Percentiles rank a stretch among this genome's conserved stretches.
These are phyloP conservation scores for Heliconius erato DNA, from an alignment of 2,888 invertebrate species.

Conservation along the genomic window DNA sequence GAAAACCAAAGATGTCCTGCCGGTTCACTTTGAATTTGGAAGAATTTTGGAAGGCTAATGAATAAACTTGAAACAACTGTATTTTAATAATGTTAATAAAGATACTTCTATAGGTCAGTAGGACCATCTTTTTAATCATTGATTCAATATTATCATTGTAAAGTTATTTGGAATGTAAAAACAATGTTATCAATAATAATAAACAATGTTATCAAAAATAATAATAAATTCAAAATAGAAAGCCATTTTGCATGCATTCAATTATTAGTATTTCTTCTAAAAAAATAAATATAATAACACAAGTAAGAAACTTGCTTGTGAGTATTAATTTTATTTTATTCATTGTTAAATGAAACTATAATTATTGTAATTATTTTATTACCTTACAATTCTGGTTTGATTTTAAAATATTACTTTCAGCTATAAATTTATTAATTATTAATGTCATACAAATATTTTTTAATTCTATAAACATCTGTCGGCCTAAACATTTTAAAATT, in stretches of 20 bases:
- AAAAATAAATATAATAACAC: not conserved
- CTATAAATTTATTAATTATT: not conserved
- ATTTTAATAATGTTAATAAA: not conserved
- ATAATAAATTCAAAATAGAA: not conserved
- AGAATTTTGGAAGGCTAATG: constrained; percentile 6
- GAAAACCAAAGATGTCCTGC: constrained; percentile 58
- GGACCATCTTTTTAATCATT: not conserved
- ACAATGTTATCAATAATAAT: not conserved
- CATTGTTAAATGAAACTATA: too few relatives aligned
- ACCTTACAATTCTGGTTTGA: not conserved
- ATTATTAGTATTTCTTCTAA: not conserved
- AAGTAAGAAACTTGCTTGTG: not conserved
- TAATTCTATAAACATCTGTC: not conserved
- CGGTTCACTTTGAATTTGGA: constrained; percentile 43
- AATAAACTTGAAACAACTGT: not conserved
- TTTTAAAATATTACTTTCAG: not conserved
- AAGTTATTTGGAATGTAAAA: not conserved
- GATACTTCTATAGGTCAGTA: not conserved
- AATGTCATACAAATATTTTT: not conserved
- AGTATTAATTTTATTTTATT: not conserved
- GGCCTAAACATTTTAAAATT: not conserved
- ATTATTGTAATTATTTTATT: not conserved
- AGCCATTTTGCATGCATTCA: not conserved
- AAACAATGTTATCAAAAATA: not conserved
- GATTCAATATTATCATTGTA: not conserved